Evolutionary conservation across 2,888 invertebrate species (phyloP), one percentile per base, ranked within the genome.

Genomic region (Resseliella maxima): DNA sequence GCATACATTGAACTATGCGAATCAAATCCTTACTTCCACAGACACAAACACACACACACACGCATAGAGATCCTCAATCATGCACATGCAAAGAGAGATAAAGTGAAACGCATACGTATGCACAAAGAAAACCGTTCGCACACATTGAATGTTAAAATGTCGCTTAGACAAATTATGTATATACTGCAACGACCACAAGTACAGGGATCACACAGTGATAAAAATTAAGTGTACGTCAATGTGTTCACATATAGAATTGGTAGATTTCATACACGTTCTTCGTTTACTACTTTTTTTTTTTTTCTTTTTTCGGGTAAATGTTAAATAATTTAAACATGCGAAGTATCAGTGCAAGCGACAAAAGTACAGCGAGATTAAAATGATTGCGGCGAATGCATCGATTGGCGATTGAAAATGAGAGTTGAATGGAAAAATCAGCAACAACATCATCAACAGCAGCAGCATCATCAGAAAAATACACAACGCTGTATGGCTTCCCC

Each of bases 211-310:
- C 72, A 15, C 72, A 72, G 72, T 72, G 72, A 35, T 72, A 72
- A 72, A 72, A 72, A 72, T 72, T 72, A 72, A 72, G 31, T 72
- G 72, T 31, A 72, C 72, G 72, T 72, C 72, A 72, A 72, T 72
- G 72, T 72, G 72, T 72, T 72, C 31, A 72, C 5, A 72, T 72
- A 31, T 72, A 31, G 31, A 31, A 31, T 72, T 35, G 31, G 72
- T 72, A 72, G 12, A 2, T 72, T 10, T 31, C 24, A 2, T 24
- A 2, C 24, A 24, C 59, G 12, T 41, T 59, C 10, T 59, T 15
- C 24, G 24, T 59, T 59, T 59, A 24, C n/a, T n/a, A n/a, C 24
- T 59, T 59, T 3, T 59, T 59, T 3, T 59, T 24, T 59, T n/a
- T 24, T 59, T 3, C 59, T 27, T 72, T 31, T 72, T 72, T 72